Percentiles rank a stretch among this genome's conserved stretches.
Evolutionary conservation across 2,113 vertebrate genomes (phyloP).

Genomic region (Scopus umbretta): DNA sequence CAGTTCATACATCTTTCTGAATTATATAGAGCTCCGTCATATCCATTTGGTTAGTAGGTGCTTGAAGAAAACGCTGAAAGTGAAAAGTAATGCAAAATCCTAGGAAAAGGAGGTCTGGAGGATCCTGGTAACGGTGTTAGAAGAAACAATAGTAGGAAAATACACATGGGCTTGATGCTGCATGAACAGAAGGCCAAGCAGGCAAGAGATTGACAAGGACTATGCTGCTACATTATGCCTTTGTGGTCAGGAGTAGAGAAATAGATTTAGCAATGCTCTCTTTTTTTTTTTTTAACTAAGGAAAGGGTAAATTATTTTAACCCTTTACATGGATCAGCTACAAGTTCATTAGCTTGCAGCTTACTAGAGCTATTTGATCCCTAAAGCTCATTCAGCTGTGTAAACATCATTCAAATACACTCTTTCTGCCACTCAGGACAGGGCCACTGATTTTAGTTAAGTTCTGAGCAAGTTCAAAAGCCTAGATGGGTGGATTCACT

Average conservation of each 20-base stretch:
- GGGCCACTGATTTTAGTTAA: background rate
- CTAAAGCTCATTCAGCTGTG: background rate
- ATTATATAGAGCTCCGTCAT: constrained; percentile 2
- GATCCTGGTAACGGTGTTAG: background rate
- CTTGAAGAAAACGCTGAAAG: background rate
- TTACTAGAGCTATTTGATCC: background rate
- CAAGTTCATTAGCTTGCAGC: background rate
- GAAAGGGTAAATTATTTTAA: background rate
- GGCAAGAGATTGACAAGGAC: background rate
- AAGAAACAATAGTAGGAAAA: background rate
- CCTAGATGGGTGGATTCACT: background rate
- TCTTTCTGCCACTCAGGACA: background rate
- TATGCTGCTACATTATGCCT: background rate
- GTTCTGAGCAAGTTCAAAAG: background rate
- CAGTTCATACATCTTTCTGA: background rate
- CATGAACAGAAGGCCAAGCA: background rate
- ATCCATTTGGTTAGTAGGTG: constrained; percentile 57
- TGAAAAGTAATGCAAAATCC: background rate
- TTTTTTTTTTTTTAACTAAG: background rate
- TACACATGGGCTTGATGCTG: background rate
- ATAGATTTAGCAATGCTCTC: background rate
- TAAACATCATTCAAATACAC: background rate
- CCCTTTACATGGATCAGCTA: background rate
- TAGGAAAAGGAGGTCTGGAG: background rate
- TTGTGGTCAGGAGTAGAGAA: background rate